Conservation (phyloP, 2,113 vertebrate species). For the Scomber japonicus region DNA sequence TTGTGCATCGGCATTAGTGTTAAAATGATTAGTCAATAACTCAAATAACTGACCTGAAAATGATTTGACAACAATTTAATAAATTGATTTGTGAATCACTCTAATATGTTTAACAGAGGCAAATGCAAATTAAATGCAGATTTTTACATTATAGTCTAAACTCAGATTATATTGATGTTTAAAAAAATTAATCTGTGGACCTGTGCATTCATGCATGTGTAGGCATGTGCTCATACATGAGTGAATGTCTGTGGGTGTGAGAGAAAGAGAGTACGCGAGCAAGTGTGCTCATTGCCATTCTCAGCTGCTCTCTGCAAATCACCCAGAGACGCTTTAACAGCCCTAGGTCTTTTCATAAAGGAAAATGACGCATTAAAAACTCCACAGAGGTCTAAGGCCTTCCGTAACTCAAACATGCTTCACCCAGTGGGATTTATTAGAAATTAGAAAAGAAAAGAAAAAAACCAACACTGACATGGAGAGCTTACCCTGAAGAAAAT, state of each 20-base stretch:
- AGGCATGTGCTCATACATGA: constrained; percentile 27
- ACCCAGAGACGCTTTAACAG: constrained; percentile 69
- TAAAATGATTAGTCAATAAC: neutral
- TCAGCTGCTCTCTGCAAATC: constrained; percentile 77
- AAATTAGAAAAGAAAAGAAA: constrained; percentile 37
- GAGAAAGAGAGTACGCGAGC: constrained; percentile 19
- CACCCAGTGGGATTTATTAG: constrained; percentile 63
- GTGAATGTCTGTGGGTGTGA: constrained; percentile 6
- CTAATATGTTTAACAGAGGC: neutral
- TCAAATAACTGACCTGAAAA: neutral
- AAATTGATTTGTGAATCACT: neutral
- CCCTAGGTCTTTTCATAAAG: constrained; percentile 69
- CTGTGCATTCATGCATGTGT: constrained; percentile 5
- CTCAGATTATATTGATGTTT: neutral
- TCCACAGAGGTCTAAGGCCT: constrained; percentile 57
- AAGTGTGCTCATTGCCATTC: constrained; percentile 61
- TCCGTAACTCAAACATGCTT: constrained; percentile 68
- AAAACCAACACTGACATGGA: constrained; percentile 4
- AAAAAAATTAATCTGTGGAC: neutral
- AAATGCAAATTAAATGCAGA: constrained; percentile 1
- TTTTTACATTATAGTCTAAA: neutral
- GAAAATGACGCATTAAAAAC: constrained; percentile 72
- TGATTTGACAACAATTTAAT: neutral
- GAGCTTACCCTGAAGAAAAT: neutral
- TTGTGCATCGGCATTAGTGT: neutral